Percentiles rank a stretch among this genome's conserved stretches.
Conservation (phyloP, 2,113 vertebrate species). For the Ammodytes dubius region DNA sequence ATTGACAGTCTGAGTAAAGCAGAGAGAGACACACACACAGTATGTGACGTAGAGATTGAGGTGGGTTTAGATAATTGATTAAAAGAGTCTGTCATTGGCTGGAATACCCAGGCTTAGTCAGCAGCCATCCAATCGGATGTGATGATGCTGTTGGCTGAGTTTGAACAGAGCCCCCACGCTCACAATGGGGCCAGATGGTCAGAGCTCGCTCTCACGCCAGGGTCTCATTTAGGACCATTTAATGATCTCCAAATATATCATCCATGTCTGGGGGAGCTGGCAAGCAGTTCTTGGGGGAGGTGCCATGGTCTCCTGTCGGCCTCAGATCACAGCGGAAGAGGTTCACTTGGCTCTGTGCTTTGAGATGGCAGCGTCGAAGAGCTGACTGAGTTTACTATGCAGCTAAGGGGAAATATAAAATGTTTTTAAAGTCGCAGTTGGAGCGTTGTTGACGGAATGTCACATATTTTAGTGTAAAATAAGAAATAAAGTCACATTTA, state of each 20-base stretch:
- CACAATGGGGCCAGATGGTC: constrained; percentile 85
- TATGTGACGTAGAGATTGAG: not conserved
- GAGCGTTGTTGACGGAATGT: not conserved
- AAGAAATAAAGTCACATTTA: not conserved
- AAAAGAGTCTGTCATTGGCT: constrained; percentile 65
- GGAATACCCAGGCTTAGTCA: constrained; percentile 29
- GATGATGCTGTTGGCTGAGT: constrained; percentile 66
- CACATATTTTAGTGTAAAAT: not conserved
- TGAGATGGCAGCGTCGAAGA: constrained; percentile 27
- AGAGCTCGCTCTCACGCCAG: constrained; percentile 81
- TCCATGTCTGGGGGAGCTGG: constrained; percentile 77
- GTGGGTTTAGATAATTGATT: constrained; percentile 46
- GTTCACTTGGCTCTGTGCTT: constrained; percentile 47
- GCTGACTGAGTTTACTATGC: constrained; percentile 29
- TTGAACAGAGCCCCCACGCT: constrained; percentile 59
- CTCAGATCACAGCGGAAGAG: constrained; percentile 43
- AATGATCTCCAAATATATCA: constrained; percentile 84
- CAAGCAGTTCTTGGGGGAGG: constrained; percentile 68
- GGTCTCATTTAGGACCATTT: constrained; percentile 84
- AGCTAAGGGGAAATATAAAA: not conserved
- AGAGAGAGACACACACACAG: not conserved
- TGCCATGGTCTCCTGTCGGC: constrained; percentile 59
- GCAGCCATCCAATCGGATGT: constrained; percentile 68
- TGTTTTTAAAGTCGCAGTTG: not conserved
- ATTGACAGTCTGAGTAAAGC: not conserved